Base-by-base conservation (phyloP, 1,140 invertebrate genomes). In the fruit fly (Drosophila melanogaster) region DNA sequence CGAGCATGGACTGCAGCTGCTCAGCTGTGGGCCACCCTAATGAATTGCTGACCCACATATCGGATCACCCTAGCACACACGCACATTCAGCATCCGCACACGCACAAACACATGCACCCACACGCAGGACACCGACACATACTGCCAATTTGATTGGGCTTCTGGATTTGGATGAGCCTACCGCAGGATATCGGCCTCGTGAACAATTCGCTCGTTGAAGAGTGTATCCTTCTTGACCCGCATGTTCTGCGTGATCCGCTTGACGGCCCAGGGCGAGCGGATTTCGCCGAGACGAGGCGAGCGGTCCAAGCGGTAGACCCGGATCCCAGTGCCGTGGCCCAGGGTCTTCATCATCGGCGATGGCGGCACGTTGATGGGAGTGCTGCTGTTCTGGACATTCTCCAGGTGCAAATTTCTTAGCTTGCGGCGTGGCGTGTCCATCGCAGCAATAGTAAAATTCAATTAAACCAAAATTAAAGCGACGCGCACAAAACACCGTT, bases 261-360 rank as follows among this genome's bases (percentile, higher is more conserved):
- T 97, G 1, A 97, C 93, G 4, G 96, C 97, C 97, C 96, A 97
- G 1, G 96, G 97, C 2, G 96, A 97, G 43, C 94, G 92, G 2
- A 93, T 92, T 75, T 94, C 93, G 35, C 95, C 94, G 6, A 93
- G 93, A 78, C 93, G 93, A 2, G 96, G 96, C 0, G 96, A 96
- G 75, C 96, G 93, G 61, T 96, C 93, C 67, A 97, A 86, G 65
- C 95, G 94, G 92, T 96, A 97, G 5, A 97, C 96, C 69, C 94
- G 94, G 22, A 97, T 94, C 59, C 96, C 96, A 96, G 79, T 81
- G 61, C 92, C 86, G 81, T 83, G 75, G 70, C 90, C 76, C 22
- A 92, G 69, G 15, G 79, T 92, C 33, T 90, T 90, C 3, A 92
- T 59, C 66, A 92, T 85, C 24, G 91, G 91, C 0, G 91, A 91